A percentile compares a stretch with the other conserved stretches of the same genome.
phyloP scores from a whole-genome alignment of 2,888 invertebrate species.

The Dynastes grantii region DNA sequence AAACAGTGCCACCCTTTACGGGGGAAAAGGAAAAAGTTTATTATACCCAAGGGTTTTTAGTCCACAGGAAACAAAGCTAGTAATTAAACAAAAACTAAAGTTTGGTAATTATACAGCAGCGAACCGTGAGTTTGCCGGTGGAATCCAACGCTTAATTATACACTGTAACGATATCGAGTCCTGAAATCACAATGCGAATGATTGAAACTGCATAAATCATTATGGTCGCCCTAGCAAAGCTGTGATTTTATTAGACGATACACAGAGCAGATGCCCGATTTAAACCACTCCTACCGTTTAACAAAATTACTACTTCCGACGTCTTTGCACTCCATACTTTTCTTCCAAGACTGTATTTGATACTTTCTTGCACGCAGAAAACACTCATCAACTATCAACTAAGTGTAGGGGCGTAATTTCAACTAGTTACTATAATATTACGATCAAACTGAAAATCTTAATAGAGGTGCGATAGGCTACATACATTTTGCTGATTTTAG shows the following conservation, averaged over 20 bases:
- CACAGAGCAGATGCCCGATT: constrained; percentile 50
- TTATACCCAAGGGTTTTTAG: constrained; percentile 49
- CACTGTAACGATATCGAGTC: constrained; percentile 51
- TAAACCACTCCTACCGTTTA: constrained; percentile 60
- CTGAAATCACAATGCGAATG: constrained; percentile 58
- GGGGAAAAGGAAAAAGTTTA: constrained; percentile 47
- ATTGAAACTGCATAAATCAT: constrained; percentile 59
- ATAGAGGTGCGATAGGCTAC: too few relatives aligned
- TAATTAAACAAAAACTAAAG: constrained; percentile 47
- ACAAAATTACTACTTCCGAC: constrained; percentile 59
- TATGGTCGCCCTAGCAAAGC: constrained; percentile 46
- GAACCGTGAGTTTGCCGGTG: constrained; percentile 42
- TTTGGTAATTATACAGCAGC: constrained; percentile 53
- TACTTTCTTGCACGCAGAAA: constrained; percentile 26
- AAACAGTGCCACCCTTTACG: background rate
- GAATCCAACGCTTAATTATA: constrained; percentile 51
- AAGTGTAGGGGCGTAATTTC: background rate
- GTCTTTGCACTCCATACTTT: constrained; percentile 44
- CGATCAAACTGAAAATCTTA: too few relatives aligned
- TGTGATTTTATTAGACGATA: constrained; percentile 54
- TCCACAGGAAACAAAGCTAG: constrained; percentile 52
- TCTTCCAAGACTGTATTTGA: constrained; percentile 28
- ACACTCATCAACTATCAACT: constrained; percentile 1
- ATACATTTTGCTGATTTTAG: too few relatives aligned
- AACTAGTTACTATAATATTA: background rate